Percentiles rank a stretch among this genome's conserved stretches.
Conservation (phyloP, 2,113 vertebrate genomes). For the Morone chrysops region DNA sequence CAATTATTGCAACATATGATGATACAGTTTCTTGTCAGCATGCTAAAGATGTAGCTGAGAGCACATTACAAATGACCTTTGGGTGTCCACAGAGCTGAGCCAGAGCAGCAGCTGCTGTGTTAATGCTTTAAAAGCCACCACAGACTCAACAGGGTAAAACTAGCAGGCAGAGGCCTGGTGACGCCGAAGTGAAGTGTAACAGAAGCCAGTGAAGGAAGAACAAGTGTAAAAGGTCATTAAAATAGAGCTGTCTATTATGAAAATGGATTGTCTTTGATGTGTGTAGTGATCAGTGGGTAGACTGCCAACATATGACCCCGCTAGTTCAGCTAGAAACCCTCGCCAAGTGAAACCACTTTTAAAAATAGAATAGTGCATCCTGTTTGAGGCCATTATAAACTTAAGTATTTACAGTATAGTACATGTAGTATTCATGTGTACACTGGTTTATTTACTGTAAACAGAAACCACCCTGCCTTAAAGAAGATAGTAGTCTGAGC, state of each 20-base stretch:
- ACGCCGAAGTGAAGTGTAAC: not conserved
- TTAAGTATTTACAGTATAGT: too few species aligned
- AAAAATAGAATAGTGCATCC: too few species aligned
- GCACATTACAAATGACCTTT: not conserved
- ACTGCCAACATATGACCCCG: too few species aligned
- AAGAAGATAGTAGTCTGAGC: too few species aligned
- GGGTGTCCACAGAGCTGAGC: conserved; percentile 5
- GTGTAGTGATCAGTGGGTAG: not conserved
- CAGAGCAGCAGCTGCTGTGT: conserved; percentile 1
- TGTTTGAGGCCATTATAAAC: too few species aligned
- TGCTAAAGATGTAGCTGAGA: not conserved
- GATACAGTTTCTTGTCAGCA: too few species aligned
- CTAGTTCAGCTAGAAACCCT: too few species aligned
- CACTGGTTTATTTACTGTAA: too few species aligned
- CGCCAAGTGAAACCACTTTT: too few species aligned
- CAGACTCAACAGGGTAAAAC: not conserved
- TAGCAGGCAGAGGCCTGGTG: not conserved
- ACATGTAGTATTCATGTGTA: too few species aligned
- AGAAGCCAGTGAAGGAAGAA: not conserved
- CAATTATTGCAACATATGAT: too few species aligned
- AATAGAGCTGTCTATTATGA: not conserved
- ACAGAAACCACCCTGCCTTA: too few species aligned
- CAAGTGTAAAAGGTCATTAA: not conserved
- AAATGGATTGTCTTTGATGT: not conserved
- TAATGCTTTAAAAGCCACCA: not conserved